phyloP scores from a whole-genome alignment of 2,113 vertebrate genomes.

The Hippocampus guttulatus region DNA sequence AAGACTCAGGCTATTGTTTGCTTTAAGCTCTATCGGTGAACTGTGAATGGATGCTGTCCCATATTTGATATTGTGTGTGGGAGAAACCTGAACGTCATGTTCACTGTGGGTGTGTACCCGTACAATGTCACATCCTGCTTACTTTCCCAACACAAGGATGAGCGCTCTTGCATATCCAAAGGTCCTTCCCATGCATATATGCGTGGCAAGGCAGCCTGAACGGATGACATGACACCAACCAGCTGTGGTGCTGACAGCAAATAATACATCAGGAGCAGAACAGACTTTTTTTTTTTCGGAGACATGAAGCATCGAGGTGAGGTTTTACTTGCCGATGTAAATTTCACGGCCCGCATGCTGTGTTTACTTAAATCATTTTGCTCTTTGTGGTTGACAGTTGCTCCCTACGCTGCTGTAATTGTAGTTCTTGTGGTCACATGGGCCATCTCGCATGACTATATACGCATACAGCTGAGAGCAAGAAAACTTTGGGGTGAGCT shows the following conservation, averaged over 20 bases:
- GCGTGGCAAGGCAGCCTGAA: slow-evolving; percentile 2
- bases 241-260: slow-evolving; percentile 9
- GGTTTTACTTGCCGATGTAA: slow-evolving; percentile 12
- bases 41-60: background rate
- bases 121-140: slow-evolving; percentile 31
- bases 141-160: background rate
- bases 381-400: slow-evolving; percentile 29
- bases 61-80: slow-evolving; percentile 1
- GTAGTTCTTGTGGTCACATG: slow-evolving; percentile 39
- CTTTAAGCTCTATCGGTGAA: background rate
- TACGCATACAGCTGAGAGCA: slow-evolving; percentile 1
- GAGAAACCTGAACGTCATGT: slow-evolving; percentile 38
- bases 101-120: slow-evolving; percentile 13
- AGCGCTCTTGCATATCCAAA: slow-evolving; percentile 9
- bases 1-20: background rate
- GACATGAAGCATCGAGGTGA: slow-evolving; percentile 55
- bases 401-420: slow-evolving; percentile 7
- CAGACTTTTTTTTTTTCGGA: slow-evolving; percentile 3
- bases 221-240: slow-evolving; percentile 17
- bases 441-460: slow-evolving; percentile 16
- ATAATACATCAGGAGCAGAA: slow-evolving; percentile 2
- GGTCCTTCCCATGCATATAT: slow-evolving; percentile 1
- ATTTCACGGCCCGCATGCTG: background rate
- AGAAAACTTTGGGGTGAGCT: slow-evolving; percentile 35
- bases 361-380: background rate